phyloP scores from a whole-genome alignment of 1,140 invertebrate genomes.

The Drosophila parvula region DNA sequence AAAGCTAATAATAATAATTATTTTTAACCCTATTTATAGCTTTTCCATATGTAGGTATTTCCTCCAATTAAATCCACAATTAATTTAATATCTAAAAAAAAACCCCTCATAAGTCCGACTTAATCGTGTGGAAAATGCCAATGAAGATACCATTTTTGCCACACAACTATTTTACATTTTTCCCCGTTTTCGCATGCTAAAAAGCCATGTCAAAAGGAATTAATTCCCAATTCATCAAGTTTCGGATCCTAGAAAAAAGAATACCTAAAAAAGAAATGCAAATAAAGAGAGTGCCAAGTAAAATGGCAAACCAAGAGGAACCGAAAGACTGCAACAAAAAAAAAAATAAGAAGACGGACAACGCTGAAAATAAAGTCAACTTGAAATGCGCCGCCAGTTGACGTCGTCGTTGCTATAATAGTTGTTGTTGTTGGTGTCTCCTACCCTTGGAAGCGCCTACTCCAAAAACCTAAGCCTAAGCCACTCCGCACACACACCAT shows the following conservation, averaged over 20 bases:
- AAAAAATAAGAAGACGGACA: constrained; percentile 26
- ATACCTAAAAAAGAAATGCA: constrained; percentile 32
- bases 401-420: constrained; percentile 27
- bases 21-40: too few relatives aligned
- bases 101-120: neutral
- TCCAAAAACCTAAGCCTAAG: constrained; percentile 81
- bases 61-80: too few relatives aligned
- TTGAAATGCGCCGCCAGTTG: constrained; percentile 77
- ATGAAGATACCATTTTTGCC: neutral
- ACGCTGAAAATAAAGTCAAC: constrained; percentile 80
- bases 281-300: constrained; percentile 48
- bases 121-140: constrained; percentile 21
- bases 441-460: constrained; percentile 75
- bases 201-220: constrained; percentile 65
- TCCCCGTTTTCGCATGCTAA: neutral
- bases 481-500: constrained; percentile 42
- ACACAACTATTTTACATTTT: constrained; percentile 6
- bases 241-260: constrained; percentile 48
- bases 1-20: too few relatives aligned
- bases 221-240: constrained; percentile 82
- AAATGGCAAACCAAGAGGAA: constrained; percentile 50
- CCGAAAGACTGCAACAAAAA: constrained; percentile 15
- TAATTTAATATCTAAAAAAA: neutral
- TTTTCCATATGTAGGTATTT: too few relatives aligned
- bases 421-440: constrained; percentile 50